Conservation (phyloP, 2,113 vertebrate genomes). For the Acanthisitta chloris region DNA sequence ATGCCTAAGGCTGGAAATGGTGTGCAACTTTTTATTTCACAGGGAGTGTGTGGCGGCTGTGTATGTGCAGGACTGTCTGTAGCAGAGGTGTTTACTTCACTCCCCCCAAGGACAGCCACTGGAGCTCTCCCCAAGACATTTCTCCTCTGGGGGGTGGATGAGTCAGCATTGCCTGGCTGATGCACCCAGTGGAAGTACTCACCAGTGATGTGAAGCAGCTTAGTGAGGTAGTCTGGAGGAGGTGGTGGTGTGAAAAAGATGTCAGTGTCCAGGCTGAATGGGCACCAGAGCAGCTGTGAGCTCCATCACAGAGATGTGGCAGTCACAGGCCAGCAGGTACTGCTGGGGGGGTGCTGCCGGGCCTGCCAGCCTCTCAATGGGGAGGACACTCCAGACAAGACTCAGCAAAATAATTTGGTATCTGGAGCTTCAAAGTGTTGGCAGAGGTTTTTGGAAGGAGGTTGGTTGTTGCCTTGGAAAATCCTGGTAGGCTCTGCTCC, state of each 20-base stretch:
- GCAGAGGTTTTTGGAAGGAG: not conserved
- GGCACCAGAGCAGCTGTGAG: not conserved
- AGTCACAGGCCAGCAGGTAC: not conserved
- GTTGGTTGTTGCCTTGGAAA: not conserved
- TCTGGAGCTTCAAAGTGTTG: not conserved
- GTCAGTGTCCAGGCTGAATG: not conserved
- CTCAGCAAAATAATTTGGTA: not conserved
- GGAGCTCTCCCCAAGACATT: not conserved
- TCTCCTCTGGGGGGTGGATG: not conserved
- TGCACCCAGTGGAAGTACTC: not conserved
- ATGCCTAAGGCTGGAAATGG: not conserved
- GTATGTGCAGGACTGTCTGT: fast-evolving
- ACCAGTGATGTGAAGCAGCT: not conserved
- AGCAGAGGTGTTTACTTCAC: not conserved
- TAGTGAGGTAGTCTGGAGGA: not conserved
- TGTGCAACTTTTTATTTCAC: not conserved
- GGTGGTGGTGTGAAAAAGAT: not conserved
- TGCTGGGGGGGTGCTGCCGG: not conserved
- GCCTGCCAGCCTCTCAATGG: not conserved
- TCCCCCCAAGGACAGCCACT: fast-evolving
- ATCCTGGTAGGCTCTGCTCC: not conserved
- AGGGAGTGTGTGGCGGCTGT: not conserved
- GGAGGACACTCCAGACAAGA: not conserved
- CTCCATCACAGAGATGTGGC: fast-evolving
- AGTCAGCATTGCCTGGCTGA: not conserved